Conservation (phyloP, 2,797 vertebrate species). For the Anabas testudineus region DNA sequence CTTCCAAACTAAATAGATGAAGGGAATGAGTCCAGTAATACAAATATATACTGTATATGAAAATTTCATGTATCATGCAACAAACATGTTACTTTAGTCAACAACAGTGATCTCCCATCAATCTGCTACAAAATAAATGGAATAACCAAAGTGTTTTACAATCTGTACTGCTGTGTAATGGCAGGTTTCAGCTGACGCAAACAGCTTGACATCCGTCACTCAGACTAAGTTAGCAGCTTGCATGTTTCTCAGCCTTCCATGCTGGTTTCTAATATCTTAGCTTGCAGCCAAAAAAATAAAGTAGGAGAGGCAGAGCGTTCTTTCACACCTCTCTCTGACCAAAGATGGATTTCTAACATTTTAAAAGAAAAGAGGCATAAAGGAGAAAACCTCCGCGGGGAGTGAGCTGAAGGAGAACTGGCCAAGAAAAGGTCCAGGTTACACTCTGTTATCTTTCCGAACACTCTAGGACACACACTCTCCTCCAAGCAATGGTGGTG, state of each 20-base stretch:
- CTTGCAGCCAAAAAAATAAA: slow-evolving; percentile 24
- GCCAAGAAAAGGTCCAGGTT: slow-evolving; percentile 42
- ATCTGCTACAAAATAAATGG: slow-evolving; percentile 8
- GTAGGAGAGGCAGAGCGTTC: slow-evolving; percentile 1
- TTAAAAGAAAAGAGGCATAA: slow-evolving; percentile 30
- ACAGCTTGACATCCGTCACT: slow-evolving; percentile 33
- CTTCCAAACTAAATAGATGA: slow-evolving; percentile 45
- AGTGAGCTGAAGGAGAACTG: slow-evolving; percentile 17
- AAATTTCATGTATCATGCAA: slow-evolving; percentile 28
- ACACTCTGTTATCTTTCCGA: slow-evolving; percentile 51
- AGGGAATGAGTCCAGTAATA: slow-evolving; percentile 12
- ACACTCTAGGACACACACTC: slow-evolving; percentile 43
- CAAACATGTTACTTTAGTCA: slow-evolving; percentile 17
- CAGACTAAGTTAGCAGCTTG: slow-evolving; percentile 11
- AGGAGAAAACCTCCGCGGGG: slow-evolving; percentile 22
- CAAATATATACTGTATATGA: slow-evolving; percentile 5
- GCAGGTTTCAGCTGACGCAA: slow-evolving; percentile 25
- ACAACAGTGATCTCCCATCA: slow-evolving; percentile 8
- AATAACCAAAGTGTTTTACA: slow-evolving; percentile 20
- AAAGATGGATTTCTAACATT: slow-evolving; percentile 38
- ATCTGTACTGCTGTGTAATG: not conserved
- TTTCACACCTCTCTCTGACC: slow-evolving; percentile 10
- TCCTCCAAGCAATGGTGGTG: slow-evolving; percentile 19
- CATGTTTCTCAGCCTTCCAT: slow-evolving; percentile 19
- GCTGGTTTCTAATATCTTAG: slow-evolving; percentile 26